phyloP scores from a whole-genome alignment of 2,113 vertebrate genomes.

The Sebastes fasciatus region DNA sequence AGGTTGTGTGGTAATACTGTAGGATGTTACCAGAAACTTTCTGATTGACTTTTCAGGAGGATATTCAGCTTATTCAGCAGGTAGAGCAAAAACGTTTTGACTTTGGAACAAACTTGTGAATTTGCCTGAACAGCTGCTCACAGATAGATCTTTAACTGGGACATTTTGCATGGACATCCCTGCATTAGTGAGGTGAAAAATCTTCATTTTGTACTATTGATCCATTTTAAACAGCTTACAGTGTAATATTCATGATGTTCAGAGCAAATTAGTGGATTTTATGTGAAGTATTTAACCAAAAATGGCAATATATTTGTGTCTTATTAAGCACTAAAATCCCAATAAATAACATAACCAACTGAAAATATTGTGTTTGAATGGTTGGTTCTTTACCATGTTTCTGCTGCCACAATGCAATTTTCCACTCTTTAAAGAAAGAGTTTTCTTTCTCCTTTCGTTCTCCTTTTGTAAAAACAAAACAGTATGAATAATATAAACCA shows the following conservation, averaged over 20 bases:
- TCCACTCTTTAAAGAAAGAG: neutral
- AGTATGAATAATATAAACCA: neutral
- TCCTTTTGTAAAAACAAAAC: neutral
- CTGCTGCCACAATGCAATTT: neutral
- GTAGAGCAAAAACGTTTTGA: neutral
- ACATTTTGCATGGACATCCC: neutral
- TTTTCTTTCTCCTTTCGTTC: neutral
- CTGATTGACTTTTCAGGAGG: neutral
- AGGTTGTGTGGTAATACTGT: neutral
- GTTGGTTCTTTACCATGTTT: neutral
- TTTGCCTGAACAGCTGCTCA: neutral
- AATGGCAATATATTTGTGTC: neutral
- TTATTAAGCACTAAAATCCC: neutral
- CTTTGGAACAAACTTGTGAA: neutral
- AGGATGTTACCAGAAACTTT: conserved; percentile 1
- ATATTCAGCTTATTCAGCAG: neutral
- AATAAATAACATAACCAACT: too few relatives aligned
- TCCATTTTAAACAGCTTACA: neutral
- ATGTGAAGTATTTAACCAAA: neutral
- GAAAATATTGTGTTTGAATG: neutral
- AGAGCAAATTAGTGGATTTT: neutral
- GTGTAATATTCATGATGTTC: neutral
- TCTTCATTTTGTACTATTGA: neutral
- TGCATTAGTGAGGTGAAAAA: neutral
- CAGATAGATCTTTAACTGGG: neutral